phyloP scores from a whole-genome alignment of 2,113 vertebrate species.

The Brienomyrus brachyistius region DNA sequence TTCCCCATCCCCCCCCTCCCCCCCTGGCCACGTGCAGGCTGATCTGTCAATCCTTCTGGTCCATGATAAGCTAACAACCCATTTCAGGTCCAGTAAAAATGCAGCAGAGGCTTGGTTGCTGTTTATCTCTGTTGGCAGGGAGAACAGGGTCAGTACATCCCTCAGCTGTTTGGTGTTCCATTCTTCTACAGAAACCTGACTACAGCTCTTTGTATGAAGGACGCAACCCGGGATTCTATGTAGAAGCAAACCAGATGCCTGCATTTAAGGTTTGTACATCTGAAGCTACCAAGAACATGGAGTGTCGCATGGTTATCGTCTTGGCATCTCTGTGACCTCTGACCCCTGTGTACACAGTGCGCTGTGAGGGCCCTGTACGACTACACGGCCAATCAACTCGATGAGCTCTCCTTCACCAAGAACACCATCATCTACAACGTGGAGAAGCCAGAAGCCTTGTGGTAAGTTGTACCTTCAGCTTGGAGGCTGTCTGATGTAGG shows the following conservation, averaged over 20 bases:
- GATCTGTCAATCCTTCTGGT: not conserved
- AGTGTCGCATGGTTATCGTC: not conserved
- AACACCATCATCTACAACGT: slow-evolving; percentile 89
- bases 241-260: slow-evolving; percentile 96
- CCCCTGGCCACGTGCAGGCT: not conserved
- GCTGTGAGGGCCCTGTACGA: slow-evolving; percentile 92
- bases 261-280: slow-evolving; percentile 77
- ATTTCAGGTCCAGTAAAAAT: not conserved
- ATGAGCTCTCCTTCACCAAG: slow-evolving; percentile 92
- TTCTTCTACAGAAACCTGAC: slow-evolving; percentile 76
- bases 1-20: not conserved
- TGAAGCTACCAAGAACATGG: not conserved
- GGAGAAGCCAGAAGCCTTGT: slow-evolving; percentile 94
- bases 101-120: not conserved
- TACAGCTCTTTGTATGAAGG: slow-evolving; percentile 91
- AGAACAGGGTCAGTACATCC: not conserved
- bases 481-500: not conserved
- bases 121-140: not conserved
- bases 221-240: slow-evolving; percentile 90
- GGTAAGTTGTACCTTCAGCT: slow-evolving; percentile 62
- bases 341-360: slow-evolving; percentile 60
- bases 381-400: slow-evolving; percentile 93
- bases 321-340: not conserved
- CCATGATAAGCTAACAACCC: not conserved
- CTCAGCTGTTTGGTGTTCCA: not conserved